phyloP scores from a whole-genome alignment of 2,113 vertebrate genomes.

The Sphaerodactylus townsendi region DNA sequence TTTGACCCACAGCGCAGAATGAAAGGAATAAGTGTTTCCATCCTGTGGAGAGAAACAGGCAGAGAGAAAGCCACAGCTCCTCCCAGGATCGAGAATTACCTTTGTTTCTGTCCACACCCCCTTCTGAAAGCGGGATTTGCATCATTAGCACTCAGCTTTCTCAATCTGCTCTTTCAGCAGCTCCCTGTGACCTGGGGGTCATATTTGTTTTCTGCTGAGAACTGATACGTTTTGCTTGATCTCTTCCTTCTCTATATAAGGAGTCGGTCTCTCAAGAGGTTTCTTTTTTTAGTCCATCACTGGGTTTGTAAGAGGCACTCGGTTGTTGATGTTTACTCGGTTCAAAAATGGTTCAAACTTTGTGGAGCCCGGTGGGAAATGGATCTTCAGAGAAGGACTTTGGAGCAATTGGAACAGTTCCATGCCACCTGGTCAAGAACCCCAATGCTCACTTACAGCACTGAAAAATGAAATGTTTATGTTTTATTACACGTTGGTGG shows the following conservation, averaged over 20 bases:
- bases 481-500: constrained; percentile 32
- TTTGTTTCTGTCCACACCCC: constrained; percentile 4
- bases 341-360: constrained; percentile 34
- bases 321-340: constrained; percentile 40
- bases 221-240: constrained; percentile 38
- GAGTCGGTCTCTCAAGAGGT: constrained; percentile 26
- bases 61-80: constrained; percentile 39
- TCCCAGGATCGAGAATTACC: constrained; percentile 23
- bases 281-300: constrained; percentile 48
- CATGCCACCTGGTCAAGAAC: constrained; percentile 25
- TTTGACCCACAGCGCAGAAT: neutral
- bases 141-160: constrained; percentile 27
- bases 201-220: constrained; percentile 53
- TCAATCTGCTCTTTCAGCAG: constrained; percentile 33
- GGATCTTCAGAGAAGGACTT: constrained; percentile 38
- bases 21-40: constrained; percentile 30
- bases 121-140: constrained; percentile 19
- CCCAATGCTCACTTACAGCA: constrained; percentile 19
- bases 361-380: constrained; percentile 44
- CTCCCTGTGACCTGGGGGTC: constrained; percentile 25
- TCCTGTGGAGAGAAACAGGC: constrained; percentile 37
- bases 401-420: constrained; percentile 13
- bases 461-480: constrained; percentile 44
- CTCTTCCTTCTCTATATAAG: constrained; percentile 34
- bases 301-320: constrained; percentile 42